These are phyloP conservation scores for Orthosia gothica DNA, from an alignment of 2,888 invertebrate genomes.

Conservation along the genomic window DNA sequence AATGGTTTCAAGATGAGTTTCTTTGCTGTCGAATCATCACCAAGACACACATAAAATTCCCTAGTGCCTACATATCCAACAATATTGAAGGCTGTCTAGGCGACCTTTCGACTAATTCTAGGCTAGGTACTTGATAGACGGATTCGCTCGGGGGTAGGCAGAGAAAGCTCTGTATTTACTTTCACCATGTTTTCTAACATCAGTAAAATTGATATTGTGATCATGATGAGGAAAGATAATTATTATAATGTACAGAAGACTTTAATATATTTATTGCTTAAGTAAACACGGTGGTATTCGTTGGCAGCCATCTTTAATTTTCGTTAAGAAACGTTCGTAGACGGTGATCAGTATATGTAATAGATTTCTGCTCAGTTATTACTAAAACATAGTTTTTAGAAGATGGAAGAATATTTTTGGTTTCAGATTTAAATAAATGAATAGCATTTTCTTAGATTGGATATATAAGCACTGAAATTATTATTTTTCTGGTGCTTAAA, in stretches of 20 bases:
- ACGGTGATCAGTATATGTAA: background rate
- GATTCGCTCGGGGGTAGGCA: constrained; percentile 53
- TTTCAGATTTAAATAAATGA: background rate
- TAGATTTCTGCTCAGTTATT: background rate
- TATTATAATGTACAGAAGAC: constrained; percentile 19
- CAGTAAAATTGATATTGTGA: constrained; percentile 18
- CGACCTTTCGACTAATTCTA: constrained; percentile 60
- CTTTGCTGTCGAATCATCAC: background rate
- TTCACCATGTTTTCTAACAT: constrained; percentile 59
- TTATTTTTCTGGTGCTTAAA: background rate
- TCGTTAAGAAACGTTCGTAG: background rate
- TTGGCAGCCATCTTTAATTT: background rate
- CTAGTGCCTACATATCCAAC: background rate
- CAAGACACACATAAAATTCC: background rate
- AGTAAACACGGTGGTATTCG: too few species aligned
- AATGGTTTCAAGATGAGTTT: background rate
- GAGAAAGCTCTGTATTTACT: constrained; percentile 58
- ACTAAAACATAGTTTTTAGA: background rate
- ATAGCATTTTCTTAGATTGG: too few species aligned
- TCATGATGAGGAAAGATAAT: constrained; percentile 13
- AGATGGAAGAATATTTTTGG: background rate
- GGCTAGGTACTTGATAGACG: constrained; percentile 20
- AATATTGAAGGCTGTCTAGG: background rate
- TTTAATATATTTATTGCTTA: background rate
- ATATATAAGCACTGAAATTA: too few species aligned